These are phyloP conservation scores for Abrostola tripartita DNA, from an alignment of 2,888 invertebrate genomes.

Conservation along the genomic window DNA sequence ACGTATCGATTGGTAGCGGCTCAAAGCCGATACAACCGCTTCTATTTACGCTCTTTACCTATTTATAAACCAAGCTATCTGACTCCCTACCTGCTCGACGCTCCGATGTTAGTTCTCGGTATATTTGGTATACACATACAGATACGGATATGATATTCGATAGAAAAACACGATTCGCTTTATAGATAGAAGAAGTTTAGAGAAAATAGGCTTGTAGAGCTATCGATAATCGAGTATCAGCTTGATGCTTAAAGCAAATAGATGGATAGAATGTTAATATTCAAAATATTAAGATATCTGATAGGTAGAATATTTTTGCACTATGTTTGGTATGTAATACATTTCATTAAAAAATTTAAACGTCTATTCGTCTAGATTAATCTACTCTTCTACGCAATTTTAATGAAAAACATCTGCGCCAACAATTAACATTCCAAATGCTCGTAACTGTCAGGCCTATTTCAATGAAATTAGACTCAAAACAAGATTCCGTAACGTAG, in stretches of 20 bases:
- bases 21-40: constrained; percentile 83
- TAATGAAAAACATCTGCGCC: constrained; percentile 48
- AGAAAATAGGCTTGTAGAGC: constrained; percentile 45
- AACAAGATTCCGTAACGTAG: constrained; percentile 31
- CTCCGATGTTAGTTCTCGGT: constrained; percentile 62
- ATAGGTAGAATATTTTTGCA: not conserved
- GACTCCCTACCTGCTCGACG: constrained; percentile 79
- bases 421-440: constrained; percentile 44
- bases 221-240: constrained; percentile 17
- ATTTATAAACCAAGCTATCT: constrained; percentile 84
- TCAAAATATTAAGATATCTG: not conserved
- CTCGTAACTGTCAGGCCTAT: constrained; percentile 45
- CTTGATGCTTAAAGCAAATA: constrained; percentile 31
- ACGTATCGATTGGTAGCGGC: constrained; percentile 85
- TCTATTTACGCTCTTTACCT: constrained; percentile 87
- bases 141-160: constrained; percentile 48
- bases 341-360: constrained; percentile 3
- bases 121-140: constrained; percentile 51
- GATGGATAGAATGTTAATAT: not conserved
- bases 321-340: not conserved
- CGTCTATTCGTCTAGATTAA: constrained; percentile 15
- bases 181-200: constrained; percentile 46
- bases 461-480: constrained; percentile 41
- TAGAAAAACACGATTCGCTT: constrained; percentile 44
- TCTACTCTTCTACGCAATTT: constrained; percentile 33